Evolutionary conservation across 2,888 invertebrate species (phyloP), one percentile per base, ranked within the genome.

Genomic region (Villa cingulata): DNA sequence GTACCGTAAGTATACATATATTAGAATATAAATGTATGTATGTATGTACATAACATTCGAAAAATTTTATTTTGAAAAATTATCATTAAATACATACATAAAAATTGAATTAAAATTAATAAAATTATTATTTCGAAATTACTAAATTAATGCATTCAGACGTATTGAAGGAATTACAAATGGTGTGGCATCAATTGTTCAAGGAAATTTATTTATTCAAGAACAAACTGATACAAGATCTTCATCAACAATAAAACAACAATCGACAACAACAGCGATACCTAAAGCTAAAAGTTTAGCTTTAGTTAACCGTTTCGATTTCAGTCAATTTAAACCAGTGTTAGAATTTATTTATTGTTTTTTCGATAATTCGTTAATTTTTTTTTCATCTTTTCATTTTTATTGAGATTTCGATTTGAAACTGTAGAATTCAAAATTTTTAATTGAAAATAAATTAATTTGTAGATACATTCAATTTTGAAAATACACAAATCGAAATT

Each of bases 1-100:
- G 83, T 87, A 56, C 86, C 87, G 89, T 89, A 73, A 86, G 86
- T 81, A 23, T 23, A 23, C n/a, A n/a, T n/a, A n/a, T n/a, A n/a
- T n/a, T n/a, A n/a, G n/a, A n/a, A n/a, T n/a, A n/a, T n/a, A n/a
- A n/a, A n/a, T n/a, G n/a, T n/a, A n/a, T n/a, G n/a, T n/a, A n/a
- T n/a, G n/a, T n/a, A n/a, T n/a, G n/a, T n/a, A n/a, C n/a, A n/a
- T n/a, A n/a, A n/a, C n/a, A n/a, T n/a, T n/a, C n/a, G n/a, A n/a
- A n/a, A n/a, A n/a, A n/a, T n/a, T n/a, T n/a, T n/a, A n/a, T n/a
- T n/a, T n/a, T n/a, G n/a, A n/a, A n/a, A n/a, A n/a, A n/a, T n/a
- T n/a, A n/a, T n/a, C n/a, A n/a, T n/a, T n/a, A n/a, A n/a, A n/a
- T 34, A 34, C 34, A 19, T 43, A 34, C n/a, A n/a, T n/a, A n/a